A percentile compares a stretch with the other conserved stretches of the same genome.
Evolutionary conservation across 2,113 vertebrate genomes (phyloP).

Genomic region (Chauna torquata): DNA sequence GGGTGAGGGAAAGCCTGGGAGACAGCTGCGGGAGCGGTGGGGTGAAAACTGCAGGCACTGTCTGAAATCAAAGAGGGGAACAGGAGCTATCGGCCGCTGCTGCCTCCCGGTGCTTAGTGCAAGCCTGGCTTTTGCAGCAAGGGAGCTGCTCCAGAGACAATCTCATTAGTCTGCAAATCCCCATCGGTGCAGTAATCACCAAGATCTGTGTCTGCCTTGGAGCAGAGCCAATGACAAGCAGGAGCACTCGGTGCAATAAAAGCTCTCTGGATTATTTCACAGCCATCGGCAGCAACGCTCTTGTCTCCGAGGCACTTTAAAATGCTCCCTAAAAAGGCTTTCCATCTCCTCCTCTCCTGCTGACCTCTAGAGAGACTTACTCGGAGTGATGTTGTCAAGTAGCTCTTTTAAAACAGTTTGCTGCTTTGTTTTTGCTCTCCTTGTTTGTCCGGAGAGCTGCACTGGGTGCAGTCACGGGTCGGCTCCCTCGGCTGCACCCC

Average conservation of each 20-base stretch:
- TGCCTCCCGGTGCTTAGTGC: not conserved
- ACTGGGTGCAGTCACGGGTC: accelerated
- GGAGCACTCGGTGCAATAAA: not conserved
- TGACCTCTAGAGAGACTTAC: not conserved
- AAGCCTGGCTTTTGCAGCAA: not conserved
- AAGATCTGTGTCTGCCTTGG: constrained; percentile 1
- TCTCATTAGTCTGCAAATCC: constrained; percentile 3
- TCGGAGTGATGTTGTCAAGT: not conserved
- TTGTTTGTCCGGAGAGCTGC: not conserved
- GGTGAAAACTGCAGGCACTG: accelerated
- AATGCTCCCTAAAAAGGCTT: constrained; percentile 27
- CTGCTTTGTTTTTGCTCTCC: not conserved
- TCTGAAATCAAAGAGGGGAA: not conserved
- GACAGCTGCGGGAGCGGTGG: not conserved
- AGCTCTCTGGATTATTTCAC: not conserved
- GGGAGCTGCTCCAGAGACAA: not conserved
- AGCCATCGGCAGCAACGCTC: not conserved
- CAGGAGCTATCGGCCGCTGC: not conserved
- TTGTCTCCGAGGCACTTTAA: not conserved
- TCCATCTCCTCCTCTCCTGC: not conserved
- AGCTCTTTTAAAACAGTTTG: not conserved
- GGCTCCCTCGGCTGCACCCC: not conserved
- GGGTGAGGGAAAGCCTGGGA: not conserved
- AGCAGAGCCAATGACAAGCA: not conserved
- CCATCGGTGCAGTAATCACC: not conserved